These are phyloP conservation scores for Gari tellinella DNA, from an alignment of 2,888 invertebrate species.

Conservation along the genomic window DNA sequence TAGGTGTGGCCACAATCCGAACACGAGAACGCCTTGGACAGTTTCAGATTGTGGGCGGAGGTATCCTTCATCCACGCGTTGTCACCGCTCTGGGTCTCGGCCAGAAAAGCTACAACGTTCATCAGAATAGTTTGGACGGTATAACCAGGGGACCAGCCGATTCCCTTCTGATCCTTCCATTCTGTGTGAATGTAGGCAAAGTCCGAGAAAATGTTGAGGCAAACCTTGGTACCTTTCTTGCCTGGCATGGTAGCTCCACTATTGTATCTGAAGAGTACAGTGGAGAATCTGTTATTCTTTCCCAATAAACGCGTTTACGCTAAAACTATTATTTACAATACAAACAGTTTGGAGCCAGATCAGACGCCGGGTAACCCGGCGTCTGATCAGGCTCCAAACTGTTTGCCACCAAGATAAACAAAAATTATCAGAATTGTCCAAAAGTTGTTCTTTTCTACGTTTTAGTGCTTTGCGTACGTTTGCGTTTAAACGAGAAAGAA, in stretches of 20 bases:
- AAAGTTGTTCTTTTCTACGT: too few species aligned
- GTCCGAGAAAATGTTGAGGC: conserved; percentile 79
- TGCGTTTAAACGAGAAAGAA: too few species aligned
- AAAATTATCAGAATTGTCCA: too few species aligned
- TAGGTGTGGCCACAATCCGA: conserved; percentile 76
- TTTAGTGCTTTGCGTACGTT: too few species aligned
- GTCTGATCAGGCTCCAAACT: too few species aligned
- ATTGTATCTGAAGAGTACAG: conserved; percentile 62
- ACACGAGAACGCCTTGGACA: conserved; percentile 72
- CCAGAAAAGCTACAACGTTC: conserved; percentile 77
- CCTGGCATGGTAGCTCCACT: conserved; percentile 77
- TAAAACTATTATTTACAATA: too few species aligned
- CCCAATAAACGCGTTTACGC: too few species aligned
- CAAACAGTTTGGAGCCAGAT: too few species aligned
- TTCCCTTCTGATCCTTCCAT: conserved; percentile 76
- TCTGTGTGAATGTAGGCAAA: conserved; percentile 77
- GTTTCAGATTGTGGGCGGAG: conserved; percentile 61
- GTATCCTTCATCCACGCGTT: conserved; percentile 62
- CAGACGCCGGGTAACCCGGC: too few species aligned
- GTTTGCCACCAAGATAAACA: too few species aligned
- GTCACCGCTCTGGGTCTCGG: conserved; percentile 71
- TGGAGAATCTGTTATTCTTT: too few species aligned
- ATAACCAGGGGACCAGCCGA: conserved; percentile 79
- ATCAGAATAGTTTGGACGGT: conserved; percentile 78
- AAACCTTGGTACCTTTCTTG: conserved; percentile 76